Conservation (phyloP, 2,113 vertebrate genomes). For the Falcunculus frontatus region DNA sequence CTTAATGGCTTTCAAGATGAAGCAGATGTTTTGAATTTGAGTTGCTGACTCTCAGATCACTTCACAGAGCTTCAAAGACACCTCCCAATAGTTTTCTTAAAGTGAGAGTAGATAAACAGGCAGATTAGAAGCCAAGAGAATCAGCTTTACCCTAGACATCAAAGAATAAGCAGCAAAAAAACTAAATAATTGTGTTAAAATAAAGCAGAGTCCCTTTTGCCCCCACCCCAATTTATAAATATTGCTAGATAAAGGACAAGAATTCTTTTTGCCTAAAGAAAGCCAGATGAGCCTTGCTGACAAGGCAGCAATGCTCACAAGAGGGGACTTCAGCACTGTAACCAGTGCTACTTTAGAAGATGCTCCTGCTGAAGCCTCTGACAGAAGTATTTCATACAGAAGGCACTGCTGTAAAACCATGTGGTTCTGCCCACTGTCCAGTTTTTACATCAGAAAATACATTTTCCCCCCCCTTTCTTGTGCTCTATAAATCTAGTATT, state of each 20-base stretch:
- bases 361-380: background rate
- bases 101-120: background rate
- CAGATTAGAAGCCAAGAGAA: background rate
- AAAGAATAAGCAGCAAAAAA: background rate
- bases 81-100: background rate
- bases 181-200: background rate
- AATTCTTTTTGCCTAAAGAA: background rate
- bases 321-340: background rate
- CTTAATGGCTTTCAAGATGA: background rate
- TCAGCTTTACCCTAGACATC: background rate
- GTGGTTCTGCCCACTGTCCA: background rate
- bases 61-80: background rate
- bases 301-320: background rate
- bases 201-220: background rate
- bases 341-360: background rate
- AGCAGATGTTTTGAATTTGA: background rate
- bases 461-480: no score
- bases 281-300: accelerated
- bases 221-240: background rate
- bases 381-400: background rate
- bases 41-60: background rate
- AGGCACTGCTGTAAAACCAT: background rate
- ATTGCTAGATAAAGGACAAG: background rate
- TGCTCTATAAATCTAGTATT: background rate
- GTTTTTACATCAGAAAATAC: background rate